Conservation (phyloP, 2,113 vertebrate species). For the Barnardius zonarius region DNA sequence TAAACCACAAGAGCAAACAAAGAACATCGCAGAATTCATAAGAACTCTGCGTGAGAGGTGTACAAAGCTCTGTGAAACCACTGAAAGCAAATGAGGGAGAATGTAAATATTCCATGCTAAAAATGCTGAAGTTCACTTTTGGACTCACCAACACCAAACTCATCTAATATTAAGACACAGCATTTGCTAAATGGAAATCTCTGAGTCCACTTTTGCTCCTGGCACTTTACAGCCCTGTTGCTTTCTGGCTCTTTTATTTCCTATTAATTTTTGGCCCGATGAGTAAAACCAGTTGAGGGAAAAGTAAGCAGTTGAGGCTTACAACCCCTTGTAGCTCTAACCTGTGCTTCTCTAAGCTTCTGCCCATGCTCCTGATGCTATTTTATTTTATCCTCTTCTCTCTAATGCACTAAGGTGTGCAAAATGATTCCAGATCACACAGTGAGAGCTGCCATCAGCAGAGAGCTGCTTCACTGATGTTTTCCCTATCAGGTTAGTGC, state of each 20-base stretch:
- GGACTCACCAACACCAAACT: background rate
- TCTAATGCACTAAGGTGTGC: background rate
- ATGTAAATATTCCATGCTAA: background rate
- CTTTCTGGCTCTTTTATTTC: background rate
- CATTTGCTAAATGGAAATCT: background rate
- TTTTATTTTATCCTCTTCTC: background rate
- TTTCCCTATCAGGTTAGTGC: background rate
- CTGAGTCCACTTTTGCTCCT: background rate
- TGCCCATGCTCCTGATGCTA: background rate
- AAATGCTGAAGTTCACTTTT: background rate
- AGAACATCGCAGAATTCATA: background rate
- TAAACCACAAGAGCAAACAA: background rate
- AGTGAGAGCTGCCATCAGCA: background rate
- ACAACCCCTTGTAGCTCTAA: fast-evolving
- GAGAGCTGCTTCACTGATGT: background rate
- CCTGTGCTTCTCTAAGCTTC: background rate
- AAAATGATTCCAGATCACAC: background rate
- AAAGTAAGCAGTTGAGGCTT: background rate
- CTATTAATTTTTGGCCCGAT: background rate
- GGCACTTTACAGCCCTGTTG: background rate
- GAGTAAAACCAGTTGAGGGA: background rate
- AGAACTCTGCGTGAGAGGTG: background rate
- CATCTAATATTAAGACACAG: background rate
- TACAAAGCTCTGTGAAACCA: background rate
- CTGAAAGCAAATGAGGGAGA: background rate